These are phyloP conservation scores for Aphrocallistes beatrix DNA, from an alignment of 37 sponge, comb jelly and placozoan genomes.

Conservation along the genomic window DNA sequence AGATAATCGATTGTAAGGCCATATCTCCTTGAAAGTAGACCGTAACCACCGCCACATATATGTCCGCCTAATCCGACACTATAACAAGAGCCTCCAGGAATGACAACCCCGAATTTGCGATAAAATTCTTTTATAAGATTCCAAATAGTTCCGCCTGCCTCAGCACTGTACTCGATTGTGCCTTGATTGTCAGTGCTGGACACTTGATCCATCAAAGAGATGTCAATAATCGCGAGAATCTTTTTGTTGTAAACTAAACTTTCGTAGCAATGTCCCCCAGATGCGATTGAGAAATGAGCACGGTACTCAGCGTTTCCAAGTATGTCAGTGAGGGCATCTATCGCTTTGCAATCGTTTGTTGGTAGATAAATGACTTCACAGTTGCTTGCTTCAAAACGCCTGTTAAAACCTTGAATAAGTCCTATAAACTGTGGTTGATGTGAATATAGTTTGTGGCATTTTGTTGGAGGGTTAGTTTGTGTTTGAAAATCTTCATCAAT, in stretches of 20 bases:
- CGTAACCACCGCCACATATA: not conserved
- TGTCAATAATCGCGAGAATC: not conserved
- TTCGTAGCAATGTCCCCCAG: not conserved
- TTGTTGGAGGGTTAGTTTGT: too few relatives aligned
- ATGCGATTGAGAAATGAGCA: not conserved
- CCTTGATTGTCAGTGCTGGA: not conserved
- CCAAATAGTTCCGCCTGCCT: not conserved
- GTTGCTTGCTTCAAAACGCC: not conserved
- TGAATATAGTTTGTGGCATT: too few relatives aligned
- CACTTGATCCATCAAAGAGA: not conserved
- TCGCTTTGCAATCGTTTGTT: not conserved
- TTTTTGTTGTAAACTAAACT: not conserved
- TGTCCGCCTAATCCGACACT: conserved; percentile 17
- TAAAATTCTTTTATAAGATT: not conserved
- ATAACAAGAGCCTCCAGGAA: not conserved
- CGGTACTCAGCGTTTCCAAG: not conserved
- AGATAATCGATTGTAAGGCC: not conserved
- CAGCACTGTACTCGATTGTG: not conserved
- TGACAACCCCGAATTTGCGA: not conserved
- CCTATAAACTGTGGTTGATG: not conserved
- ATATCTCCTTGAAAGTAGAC: not conserved
- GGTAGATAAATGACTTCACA: conserved; percentile 5
- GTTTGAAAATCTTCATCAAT: too few relatives aligned
- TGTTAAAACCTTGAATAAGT: not conserved
- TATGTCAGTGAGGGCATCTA: not conserved